Conservation (phyloP, 2,888 invertebrate species). For the Rhogogaster chlorosoma region DNA sequence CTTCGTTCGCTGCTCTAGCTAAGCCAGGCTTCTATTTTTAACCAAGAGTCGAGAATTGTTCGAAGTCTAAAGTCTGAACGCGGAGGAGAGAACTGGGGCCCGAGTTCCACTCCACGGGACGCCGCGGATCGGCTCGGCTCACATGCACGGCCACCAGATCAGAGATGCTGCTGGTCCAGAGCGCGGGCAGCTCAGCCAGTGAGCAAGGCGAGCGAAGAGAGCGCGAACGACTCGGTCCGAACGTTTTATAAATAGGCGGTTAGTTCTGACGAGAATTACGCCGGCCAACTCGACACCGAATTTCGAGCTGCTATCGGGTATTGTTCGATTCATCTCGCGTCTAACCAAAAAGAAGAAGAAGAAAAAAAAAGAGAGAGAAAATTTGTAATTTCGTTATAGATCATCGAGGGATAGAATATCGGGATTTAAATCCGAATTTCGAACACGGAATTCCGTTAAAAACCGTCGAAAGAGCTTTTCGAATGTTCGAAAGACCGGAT, state of each 20-base stretch:
- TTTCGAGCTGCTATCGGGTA: conserved; percentile 22
- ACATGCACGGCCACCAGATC: background rate
- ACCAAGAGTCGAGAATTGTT: conserved; percentile 74
- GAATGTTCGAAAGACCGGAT: background rate
- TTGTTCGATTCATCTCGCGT: conserved; percentile 8
- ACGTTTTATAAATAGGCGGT: conserved; percentile 46
- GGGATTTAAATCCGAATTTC: background rate
- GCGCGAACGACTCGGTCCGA: background rate
- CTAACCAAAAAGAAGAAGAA: background rate
- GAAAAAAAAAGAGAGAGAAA: no score
- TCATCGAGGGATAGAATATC: no score
- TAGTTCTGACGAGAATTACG: conserved; percentile 37
- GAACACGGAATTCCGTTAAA: background rate
- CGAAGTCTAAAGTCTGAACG: conserved; percentile 66
- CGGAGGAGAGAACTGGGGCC: conserved; percentile 54
- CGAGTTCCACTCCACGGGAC: conserved; percentile 18
- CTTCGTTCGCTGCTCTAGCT: conserved; percentile 47
- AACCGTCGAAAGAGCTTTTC: background rate
- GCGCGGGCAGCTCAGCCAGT: background rate
- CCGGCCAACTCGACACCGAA: conserved; percentile 34
- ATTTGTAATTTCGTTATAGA: no score
- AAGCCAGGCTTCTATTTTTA: conserved; percentile 75
- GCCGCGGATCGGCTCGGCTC: background rate
- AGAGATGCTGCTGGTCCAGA: background rate
- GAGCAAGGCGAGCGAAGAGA: background rate